These are phyloP conservation scores for Atta cephalotes DNA, from an alignment of 1,140 invertebrate genomes.

Conservation along the genomic window DNA sequence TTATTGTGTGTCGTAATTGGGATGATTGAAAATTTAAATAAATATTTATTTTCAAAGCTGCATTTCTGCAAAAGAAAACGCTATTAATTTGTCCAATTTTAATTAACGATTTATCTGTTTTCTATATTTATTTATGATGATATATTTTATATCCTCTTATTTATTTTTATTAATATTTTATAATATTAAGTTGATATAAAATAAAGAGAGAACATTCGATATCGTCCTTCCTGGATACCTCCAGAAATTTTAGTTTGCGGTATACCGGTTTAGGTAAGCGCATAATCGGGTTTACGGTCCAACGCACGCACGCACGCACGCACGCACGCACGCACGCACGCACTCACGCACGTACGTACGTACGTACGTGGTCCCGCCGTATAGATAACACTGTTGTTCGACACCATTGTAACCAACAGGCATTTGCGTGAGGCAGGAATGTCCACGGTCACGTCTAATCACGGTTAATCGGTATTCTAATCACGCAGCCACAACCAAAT, in stretches of 20 bases:
- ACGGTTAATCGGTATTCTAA: conserved; percentile 64
- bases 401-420: conserved; percentile 62
- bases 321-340: conserved; percentile 17
- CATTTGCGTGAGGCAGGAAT: conserved; percentile 60
- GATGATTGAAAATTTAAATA: background rate
- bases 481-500: conserved; percentile 54
- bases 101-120: background rate
- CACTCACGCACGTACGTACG: conserved; percentile 28
- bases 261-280: conserved; percentile 33
- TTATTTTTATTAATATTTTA: background rate
- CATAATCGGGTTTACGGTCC: conserved; percentile 52
- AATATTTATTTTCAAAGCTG: background rate
- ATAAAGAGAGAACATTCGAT: background rate
- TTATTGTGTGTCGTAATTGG: background rate
- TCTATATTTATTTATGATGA: background rate
- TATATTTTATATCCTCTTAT: background rate
- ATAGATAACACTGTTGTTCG: conserved; percentile 60
- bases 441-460: conserved; percentile 59
- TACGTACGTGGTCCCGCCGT: conserved; percentile 39
- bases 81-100: background rate
- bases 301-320: conserved; percentile 12
- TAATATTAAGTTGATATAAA: background rate
- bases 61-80: background rate
- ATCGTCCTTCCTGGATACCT: background rate
- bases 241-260: conserved; percentile 36